phyloP scores from a whole-genome alignment of 2,888 invertebrate species.

The Limnephilus lunatus region DNA sequence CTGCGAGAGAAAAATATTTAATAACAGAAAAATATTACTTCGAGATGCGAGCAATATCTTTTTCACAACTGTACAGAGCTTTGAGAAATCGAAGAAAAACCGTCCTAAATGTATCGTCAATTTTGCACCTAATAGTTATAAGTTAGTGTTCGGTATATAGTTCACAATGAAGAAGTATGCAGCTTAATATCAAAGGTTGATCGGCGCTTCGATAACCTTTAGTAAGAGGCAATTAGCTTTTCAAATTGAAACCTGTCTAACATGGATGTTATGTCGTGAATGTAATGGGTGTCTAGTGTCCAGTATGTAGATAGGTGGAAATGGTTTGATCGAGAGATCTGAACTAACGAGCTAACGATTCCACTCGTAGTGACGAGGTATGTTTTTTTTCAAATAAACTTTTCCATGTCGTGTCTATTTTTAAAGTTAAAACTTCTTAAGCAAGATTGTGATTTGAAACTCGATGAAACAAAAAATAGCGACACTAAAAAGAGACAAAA shows the following conservation, averaged over 20 bases:
- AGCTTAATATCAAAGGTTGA: not conserved
- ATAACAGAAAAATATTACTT: no score
- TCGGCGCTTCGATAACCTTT: not conserved
- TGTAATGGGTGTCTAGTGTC: not conserved
- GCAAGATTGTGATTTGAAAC: no score
- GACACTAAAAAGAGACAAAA: no score
- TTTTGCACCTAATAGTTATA: not conserved
- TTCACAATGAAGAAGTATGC: not conserved
- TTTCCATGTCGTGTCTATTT: no score
- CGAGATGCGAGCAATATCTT: no score
- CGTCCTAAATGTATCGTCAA: not conserved
- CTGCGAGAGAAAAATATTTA: no score
- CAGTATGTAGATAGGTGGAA: not conserved
- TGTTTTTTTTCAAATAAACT: not conserved
- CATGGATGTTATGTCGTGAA: not conserved
- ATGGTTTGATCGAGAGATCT: not conserved
- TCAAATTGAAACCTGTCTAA: not conserved
- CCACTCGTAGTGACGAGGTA: not conserved
- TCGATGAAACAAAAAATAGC: no score
- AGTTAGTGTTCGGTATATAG: not conserved
- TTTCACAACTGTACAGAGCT: not conserved
- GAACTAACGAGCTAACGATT: not conserved
- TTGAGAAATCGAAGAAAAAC: not conserved
- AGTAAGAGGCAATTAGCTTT: not conserved
- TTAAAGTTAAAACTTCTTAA: no score